Base-by-base conservation (phyloP, 2,113 vertebrate genomes). In the Colius striatus region DNA sequence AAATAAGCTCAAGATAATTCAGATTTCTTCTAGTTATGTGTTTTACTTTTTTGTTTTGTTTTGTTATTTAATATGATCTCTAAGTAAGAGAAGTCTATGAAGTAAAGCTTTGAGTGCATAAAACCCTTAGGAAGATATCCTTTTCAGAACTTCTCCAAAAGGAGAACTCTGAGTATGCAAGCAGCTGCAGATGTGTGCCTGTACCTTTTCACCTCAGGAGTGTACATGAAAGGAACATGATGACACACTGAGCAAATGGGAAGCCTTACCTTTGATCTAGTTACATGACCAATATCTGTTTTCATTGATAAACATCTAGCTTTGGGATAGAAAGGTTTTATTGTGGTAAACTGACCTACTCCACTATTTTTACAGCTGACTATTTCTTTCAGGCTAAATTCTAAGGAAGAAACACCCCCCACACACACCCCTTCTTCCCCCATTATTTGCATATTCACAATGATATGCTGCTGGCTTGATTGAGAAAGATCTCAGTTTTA, bases 341-440 rank as follows among this genome's bases (percentile, higher is more conserved):
- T 70, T 80, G 10, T 26, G 21, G 9, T 8, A 73, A 85, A 54
- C 8, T 50, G 57, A 54, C 8, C 11, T 45, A 18, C 17, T 63
- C 11, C 29, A 26, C 18, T 54, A 5, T 16, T 89, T 73, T 58
- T 73, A 17, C 45, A 78, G 16, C 19, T 54, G 36, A 51, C 11
- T 54, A 11, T 48, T 11, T 72, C 21, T 72, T 85, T 72, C 38
- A 60, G 61, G 41, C 8, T n/a, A 70, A 68, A 63, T 79, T 75
- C 41, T 76, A 10, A 8, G 60, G 16, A 78, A 67, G 21, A 58
- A 20, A 20, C 30, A 30, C 41, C 17, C 6, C 5, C 3, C 8
- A 1, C 6, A 2, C 12, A 27, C n/a, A 21, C 67, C 4, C 3
- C 8, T 26, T 3, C 14, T 8, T 14, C 32, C 1, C 9, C 4